Evolutionary conservation across 2,888 invertebrate species (phyloP).

Genomic region (Drosophila kokeensis): DNA sequence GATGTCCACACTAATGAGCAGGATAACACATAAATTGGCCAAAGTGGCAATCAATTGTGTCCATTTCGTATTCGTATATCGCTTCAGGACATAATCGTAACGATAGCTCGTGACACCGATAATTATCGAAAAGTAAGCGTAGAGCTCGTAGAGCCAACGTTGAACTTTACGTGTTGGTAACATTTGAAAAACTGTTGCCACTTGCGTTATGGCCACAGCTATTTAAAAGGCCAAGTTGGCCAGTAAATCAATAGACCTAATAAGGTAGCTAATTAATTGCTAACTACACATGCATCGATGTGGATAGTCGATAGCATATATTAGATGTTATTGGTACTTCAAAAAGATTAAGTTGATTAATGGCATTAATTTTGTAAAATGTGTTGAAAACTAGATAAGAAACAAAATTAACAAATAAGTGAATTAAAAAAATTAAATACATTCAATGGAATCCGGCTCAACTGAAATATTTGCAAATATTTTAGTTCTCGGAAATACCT

Average conservation of each 20-base stretch:
- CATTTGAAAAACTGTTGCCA: slow-evolving; percentile 16
- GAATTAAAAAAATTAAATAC: background rate
- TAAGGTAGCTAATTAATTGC: background rate
- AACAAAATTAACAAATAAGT: background rate
- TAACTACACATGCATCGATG: background rate
- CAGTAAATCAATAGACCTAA: slow-evolving; percentile 11
- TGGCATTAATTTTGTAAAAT: background rate
- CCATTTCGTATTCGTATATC: slow-evolving; percentile 24
- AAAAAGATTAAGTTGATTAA: background rate
- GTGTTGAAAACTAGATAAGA: background rate
- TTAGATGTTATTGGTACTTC: background rate
- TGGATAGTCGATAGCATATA: background rate
- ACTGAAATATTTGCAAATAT: background rate
- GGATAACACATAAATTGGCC: slow-evolving; percentile 13
- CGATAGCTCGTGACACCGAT: slow-evolving; percentile 50
- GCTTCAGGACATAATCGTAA: slow-evolving; percentile 30
- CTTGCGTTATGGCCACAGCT: background rate
- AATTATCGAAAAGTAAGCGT: slow-evolving; percentile 38
- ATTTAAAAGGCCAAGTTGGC: background rate
- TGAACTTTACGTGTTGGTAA: slow-evolving; percentile 6
- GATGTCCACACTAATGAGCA: background rate
- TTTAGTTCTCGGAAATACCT: background rate
- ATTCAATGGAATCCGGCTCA: background rate
- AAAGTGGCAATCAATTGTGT: slow-evolving; percentile 33
- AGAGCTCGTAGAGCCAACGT: slow-evolving; percentile 30